phyloP scores from a whole-genome alignment of 1,140 invertebrate genomes.

The Akabosia matsudoensis region DNA sequence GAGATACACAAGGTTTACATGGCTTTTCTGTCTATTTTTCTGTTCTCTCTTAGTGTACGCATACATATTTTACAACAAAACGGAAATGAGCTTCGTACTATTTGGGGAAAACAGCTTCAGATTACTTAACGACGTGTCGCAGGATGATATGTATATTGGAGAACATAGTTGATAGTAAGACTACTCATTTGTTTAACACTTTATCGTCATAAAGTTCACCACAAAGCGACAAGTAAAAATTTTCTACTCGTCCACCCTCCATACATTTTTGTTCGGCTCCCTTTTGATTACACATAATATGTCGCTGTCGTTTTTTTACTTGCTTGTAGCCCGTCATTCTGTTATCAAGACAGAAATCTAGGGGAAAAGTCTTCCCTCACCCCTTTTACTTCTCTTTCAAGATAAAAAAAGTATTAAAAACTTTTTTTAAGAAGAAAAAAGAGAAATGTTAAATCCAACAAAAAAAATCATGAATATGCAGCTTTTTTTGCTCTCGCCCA shows the following conservation, averaged over 20 bases:
- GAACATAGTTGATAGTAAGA: no score
- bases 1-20: no score
- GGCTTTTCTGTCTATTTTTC: no score
- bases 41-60: no score
- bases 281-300: background rate
- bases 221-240: background rate
- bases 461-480: slow-evolving; percentile 22
- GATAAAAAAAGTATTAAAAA: slow-evolving; percentile 1
- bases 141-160: no score
- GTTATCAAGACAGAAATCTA: slow-evolving; percentile 7
- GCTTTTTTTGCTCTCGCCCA: background rate
- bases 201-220: slow-evolving; percentile 15
- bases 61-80: no score
- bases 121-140: no score
- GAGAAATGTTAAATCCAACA: background rate
- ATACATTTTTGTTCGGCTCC: no score
- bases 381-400: background rate
- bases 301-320: background rate
- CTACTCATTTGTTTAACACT: no score
- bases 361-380: background rate
- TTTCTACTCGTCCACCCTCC: background rate
- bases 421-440: background rate
- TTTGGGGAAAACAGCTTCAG: no score
- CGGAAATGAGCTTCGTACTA: no score
- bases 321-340: background rate